A percentile compares a stretch with the other conserved stretches of the same genome.
Evolutionary conservation across 2,888 invertebrate species (phyloP).

Genomic region (Philonicus albiceps): DNA sequence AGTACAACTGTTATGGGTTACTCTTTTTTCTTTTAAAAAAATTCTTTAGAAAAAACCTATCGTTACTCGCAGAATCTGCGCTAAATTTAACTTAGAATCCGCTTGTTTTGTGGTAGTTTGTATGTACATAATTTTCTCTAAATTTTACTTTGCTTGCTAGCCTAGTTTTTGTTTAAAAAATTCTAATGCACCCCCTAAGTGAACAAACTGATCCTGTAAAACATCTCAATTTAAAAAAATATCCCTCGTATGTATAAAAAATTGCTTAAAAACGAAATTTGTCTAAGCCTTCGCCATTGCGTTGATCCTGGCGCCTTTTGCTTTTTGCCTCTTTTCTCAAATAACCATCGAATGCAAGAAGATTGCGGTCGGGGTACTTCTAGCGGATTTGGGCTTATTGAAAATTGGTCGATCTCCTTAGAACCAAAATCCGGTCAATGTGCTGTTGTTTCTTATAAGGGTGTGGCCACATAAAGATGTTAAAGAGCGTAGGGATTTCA

Average conservation of each 20-base stretch:
- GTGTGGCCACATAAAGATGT: neutral
- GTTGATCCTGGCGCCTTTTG: neutral
- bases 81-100: constrained; percentile 47
- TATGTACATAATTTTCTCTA: constrained; percentile 34
- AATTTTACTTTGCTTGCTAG: neutral
- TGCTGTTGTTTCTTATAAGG: neutral
- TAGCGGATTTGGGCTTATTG: neutral
- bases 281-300: neutral
- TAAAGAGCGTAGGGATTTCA: neutral
- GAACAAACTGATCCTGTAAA: constrained; percentile 15
- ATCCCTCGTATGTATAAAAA: constrained; percentile 12
- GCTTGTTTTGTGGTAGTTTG: constrained; percentile 31
- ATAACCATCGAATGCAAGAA: neutral
- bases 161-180: constrained; percentile 17
- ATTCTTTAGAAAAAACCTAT: constrained; percentile 17
- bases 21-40: constrained; percentile 3
- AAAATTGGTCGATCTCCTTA: neutral
- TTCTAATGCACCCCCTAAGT: neutral
- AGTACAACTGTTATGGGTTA: neutral
- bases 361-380: neutral
- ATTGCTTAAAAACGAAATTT: constrained; percentile 17
- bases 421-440: neutral
- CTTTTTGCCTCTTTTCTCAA: neutral
- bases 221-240: neutral
- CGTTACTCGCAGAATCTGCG: constrained; percentile 4